phyloP scores from a whole-genome alignment of 2,888 invertebrate genomes.

The Cremastinae sp. region DNA sequence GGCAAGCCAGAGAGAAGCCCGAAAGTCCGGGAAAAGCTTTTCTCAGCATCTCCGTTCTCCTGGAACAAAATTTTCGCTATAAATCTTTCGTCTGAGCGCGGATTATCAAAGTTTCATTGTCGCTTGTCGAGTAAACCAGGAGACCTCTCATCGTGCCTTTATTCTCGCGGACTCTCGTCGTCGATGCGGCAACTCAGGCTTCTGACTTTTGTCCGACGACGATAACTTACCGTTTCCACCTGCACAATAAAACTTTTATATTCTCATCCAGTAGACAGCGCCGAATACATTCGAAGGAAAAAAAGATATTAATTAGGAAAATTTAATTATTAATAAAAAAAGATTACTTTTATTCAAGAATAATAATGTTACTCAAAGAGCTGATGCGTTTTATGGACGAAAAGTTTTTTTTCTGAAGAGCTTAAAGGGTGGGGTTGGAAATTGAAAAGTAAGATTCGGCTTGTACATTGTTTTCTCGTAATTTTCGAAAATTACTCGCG shows the following conservation, averaged over 20 bases:
- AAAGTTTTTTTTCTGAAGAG: slow-evolving; percentile 9
- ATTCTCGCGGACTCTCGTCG: slow-evolving; percentile 15
- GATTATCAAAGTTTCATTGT: slow-evolving; percentile 68
- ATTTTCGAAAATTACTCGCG: slow-evolving; percentile 3
- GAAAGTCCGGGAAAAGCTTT: slow-evolving; percentile 57
- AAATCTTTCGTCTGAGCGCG: slow-evolving; percentile 65
- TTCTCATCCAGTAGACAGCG: neutral
- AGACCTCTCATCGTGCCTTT: slow-evolving; percentile 17
- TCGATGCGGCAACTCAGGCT: slow-evolving; percentile 48
- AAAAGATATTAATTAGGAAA: neutral
- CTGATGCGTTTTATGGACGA: neutral
- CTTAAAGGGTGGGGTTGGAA: neutral
- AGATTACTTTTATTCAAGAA: too few species aligned
- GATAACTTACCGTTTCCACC: slow-evolving; percentile 33
- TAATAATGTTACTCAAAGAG: too few species aligned
- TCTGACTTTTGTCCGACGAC: slow-evolving; percentile 40
- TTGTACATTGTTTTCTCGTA: neutral
- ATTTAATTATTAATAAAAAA: too few species aligned
- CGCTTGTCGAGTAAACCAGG: slow-evolving; percentile 52
- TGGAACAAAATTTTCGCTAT: slow-evolving; percentile 63
- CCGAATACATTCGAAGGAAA: neutral
- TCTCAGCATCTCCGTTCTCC: slow-evolving; percentile 8
- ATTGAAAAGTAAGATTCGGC: neutral
- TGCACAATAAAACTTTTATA: neutral
- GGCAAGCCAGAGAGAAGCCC: slow-evolving; percentile 21